Conservation (phyloP, 2,888 invertebrate genomes). For the Lamellibrachia satsuma region DNA sequence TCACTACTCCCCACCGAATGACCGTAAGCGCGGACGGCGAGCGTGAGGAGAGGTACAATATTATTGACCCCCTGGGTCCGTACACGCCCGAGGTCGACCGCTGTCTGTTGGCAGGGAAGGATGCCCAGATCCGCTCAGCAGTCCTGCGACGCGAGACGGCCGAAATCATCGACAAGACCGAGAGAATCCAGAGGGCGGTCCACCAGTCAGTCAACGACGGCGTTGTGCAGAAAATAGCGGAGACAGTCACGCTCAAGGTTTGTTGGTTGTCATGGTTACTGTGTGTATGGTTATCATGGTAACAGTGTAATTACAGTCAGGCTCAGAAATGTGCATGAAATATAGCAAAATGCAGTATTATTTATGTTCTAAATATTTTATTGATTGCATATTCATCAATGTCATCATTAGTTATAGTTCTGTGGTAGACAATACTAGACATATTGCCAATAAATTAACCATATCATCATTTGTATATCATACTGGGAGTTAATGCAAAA, state of each 20-base stretch:
- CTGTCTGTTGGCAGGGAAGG: constrained; percentile 57
- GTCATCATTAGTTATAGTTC: no score
- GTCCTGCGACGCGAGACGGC: constrained; percentile 55
- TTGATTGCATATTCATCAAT: no score
- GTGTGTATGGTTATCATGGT: not conserved
- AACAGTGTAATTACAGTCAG: not conserved
- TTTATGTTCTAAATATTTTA: no score
- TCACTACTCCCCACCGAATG: not conserved
- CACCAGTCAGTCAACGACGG: constrained; percentile 64
- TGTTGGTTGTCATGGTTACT: not conserved
- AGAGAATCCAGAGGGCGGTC: constrained; percentile 57
- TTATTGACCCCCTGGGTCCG: constrained; percentile 57
- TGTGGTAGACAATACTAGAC: no score
- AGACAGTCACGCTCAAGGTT: constrained; percentile 63
- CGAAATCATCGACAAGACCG: constrained; percentile 53
- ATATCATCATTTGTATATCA: no score
- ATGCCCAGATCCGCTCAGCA: constrained; percentile 48
- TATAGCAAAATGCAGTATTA: no score
- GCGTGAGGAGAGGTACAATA: constrained; percentile 29
- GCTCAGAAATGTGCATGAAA: no score
- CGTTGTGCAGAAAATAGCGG: constrained; percentile 60
- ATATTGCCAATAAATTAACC: no score
- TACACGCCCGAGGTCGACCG: constrained; percentile 61
- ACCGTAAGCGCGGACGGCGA: not conserved
- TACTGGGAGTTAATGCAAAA: no score